Base-by-base conservation (phyloP, 2,113 vertebrate genomes). In the Promerops cafer region DNA sequence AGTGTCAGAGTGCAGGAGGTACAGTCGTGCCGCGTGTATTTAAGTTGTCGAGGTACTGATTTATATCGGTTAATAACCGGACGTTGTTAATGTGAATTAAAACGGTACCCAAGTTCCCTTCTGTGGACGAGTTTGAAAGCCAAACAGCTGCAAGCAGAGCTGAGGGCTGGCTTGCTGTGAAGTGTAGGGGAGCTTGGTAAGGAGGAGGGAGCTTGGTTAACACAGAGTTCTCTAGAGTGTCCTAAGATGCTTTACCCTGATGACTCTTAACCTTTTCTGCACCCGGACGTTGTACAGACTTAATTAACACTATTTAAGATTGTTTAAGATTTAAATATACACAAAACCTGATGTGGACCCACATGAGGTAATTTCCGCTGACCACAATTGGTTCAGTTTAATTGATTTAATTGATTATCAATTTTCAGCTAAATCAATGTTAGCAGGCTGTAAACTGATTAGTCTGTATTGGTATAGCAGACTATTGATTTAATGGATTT, bases 341-440 rank as follows among this genome's bases (percentile, higher is more conserved):
- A 13, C 39, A 27, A 68, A 82, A 52, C 21, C 80, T 40, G 44
- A 13, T 47, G 52, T 33, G 33, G 54, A 39, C 52, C 22, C 1
- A 0, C 42, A 1, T 37, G 13, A 44, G 30, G 33, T 78, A 70
- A 59, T 81, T 85, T 68, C 22, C 44, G 24, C 35, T 33, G n/a
- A 7, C 40, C 10, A 0, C 68, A 75, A 91, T 40, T 1, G 4
- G 33, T 75, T 87, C 47, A 15, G 17, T 59, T 72, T 33, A 35
- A 90, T 77, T 31, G 86, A 74, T 78, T 94, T 47, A n/a, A n/a
- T n/a, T n/a, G n/a, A 30, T 22, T 93, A 54, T 28, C 44, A 69
- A 3, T 90, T 90, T 75, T 52, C 40, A 42, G 35, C 26, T 42
- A 42, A 57, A 42, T 60, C 68, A 27, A 2, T 59, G 30, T 77